These are phyloP conservation scores for Rhagologus leucostigma DNA, from an alignment of 2,113 vertebrate species.

Conservation along the genomic window DNA sequence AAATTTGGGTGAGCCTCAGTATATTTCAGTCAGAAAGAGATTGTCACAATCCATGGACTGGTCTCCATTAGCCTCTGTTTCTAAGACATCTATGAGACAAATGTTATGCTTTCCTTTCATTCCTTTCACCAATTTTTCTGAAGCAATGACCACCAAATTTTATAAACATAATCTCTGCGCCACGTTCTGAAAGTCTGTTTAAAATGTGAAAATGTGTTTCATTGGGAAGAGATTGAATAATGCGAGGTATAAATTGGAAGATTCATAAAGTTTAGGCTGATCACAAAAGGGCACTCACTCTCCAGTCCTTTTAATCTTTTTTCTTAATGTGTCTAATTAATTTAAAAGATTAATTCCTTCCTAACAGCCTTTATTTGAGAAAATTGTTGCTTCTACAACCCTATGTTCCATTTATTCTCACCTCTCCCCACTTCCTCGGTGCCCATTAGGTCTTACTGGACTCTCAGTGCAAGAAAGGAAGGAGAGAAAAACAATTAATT, in stretches of 20 bases:
- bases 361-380: background rate
- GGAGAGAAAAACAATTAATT: background rate
- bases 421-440: background rate
- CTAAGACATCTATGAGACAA: background rate
- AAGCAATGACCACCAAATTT: background rate
- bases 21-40: background rate
- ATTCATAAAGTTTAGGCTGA: background rate
- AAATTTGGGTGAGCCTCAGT: background rate
- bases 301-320: background rate
- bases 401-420: background rate
- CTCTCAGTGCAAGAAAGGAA: background rate
- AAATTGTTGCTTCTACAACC: slow-evolving; percentile 35
- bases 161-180: background rate
- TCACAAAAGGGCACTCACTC: background rate
- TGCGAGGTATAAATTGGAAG: background rate
- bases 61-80: background rate
- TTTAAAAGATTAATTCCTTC: slow-evolving; percentile 22
- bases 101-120: background rate
- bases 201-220: background rate
- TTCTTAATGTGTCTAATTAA: slow-evolving; percentile 9
- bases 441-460: background rate
- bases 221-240: background rate
- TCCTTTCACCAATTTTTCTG: background rate
- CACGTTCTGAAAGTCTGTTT: background rate
- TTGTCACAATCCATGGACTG: background rate